These are phyloP conservation scores for Mnemiopsis leidyi DNA, from an alignment of 37 sponge, comb jelly and placozoan genomes.

Conservation along the genomic window DNA sequence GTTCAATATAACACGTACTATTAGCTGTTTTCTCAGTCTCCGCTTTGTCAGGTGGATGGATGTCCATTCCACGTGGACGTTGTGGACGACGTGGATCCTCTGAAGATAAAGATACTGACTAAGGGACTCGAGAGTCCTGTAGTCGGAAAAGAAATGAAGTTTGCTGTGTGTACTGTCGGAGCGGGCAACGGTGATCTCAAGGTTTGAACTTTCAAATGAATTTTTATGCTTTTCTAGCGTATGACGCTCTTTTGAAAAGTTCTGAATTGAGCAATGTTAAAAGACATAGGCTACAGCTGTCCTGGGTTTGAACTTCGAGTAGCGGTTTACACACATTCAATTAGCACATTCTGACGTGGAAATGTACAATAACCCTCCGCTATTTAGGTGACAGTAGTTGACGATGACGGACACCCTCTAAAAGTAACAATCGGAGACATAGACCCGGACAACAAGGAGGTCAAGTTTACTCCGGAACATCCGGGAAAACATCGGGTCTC, in stretches of 20 bases:
- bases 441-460: constrained; percentile 50
- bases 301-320: no score
- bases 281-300: no score
- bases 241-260: no score
- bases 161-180: constrained; percentile 24
- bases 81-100: constrained; percentile 36
- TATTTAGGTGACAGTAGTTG: constrained; percentile 35
- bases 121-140: constrained; percentile 18
- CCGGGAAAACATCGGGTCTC: constrained; percentile 24
- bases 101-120: constrained; percentile 20
- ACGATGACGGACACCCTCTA: constrained; percentile 48
- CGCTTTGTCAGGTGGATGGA: background rate
- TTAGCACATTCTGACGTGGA: no score
- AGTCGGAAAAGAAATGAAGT: constrained; percentile 1
- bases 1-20: no score
- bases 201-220: no score
- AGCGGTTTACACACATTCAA: no score
- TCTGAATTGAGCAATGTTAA: no score
- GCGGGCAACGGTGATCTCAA: constrained; percentile 49
- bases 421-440: constrained; percentile 56
- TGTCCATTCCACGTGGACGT: constrained; percentile 48
- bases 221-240: no score
- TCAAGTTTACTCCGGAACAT: constrained; percentile 3
- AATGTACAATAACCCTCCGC: no score
- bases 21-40: no score